Conservation (phyloP, 2,888 invertebrate genomes). For the Heteromurus nitidus region DNA sequence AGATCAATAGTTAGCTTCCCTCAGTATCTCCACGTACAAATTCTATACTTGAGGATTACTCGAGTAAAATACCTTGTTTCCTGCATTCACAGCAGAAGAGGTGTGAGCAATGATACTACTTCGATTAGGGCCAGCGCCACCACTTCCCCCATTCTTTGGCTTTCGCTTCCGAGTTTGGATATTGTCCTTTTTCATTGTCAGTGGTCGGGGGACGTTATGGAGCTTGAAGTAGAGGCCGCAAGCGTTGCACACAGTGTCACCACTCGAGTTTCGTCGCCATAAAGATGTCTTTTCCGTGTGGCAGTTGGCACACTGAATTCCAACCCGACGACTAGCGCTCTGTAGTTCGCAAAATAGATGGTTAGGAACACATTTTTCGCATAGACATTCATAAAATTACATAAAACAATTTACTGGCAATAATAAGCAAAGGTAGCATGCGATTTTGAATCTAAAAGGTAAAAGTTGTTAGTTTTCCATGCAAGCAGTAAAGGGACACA, state of each 20-base stretch:
- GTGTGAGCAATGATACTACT: conserved; percentile 65
- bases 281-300: conserved; percentile 92
- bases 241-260: conserved; percentile 78
- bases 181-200: conserved; percentile 99
- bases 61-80: conserved; percentile 48
- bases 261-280: conserved; percentile 85
- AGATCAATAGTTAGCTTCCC: conserved; percentile 3
- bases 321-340: conserved; percentile 85
- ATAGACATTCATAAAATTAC: no score
- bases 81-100: conserved; percentile 52
- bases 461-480: no score
- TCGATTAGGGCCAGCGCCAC: conserved; percentile 27
- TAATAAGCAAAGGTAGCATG: no score
- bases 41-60: conserved; percentile 31
- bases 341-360: no score
- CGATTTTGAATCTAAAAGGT: no score
- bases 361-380: no score
- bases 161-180: conserved; percentile 98
- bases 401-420: no score
- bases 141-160: conserved; percentile 81
- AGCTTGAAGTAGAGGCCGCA: conserved; percentile 88
- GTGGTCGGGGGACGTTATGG: conserved; percentile 90
- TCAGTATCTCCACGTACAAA: neutral
- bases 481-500: no score
- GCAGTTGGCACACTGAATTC: conserved; percentile 94